Base-by-base conservation (phyloP, 2,113 vertebrate genomes). In the Macroglossus sobrinus region DNA sequence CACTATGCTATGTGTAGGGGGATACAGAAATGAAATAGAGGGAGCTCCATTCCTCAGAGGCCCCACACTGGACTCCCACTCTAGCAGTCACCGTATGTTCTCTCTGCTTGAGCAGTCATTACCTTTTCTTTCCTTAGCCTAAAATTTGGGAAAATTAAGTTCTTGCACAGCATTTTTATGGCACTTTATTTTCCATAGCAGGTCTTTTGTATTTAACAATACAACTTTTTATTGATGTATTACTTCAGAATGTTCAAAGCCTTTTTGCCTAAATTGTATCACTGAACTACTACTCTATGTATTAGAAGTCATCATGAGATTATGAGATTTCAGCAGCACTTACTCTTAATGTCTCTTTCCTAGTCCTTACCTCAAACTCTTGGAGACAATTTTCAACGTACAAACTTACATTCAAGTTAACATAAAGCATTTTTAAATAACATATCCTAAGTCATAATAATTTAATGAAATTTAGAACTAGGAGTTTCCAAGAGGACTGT, bases 351-450 rank as follows among this genome's bases (percentile, higher is more conserved):
- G 7, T 72, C 81, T 90, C 69, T 57, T 94, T 79, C 21, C 50
- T 55, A 68, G n/a, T 59, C 22, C n/a, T 87, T 64, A 69, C 7
- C 69, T 91, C 66, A 38, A 87, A 80, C 53, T 66, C 63, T 63
- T 84, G 14, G 64, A 84, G 45, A 71, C 4, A 72, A 94, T 40
- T 94, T 92, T 57, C 71, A 79, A 75, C 82, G 80, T 91, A 84
- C 50, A 88, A 92, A 24, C 84, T 91, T 68, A 95, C 14, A 95
- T 71, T n/a, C 68, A 91, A 76, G 38, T n/a, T 93, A 96, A 94
- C n/a, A 45, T 71, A 89, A 89, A 88, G 71, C 72, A 81, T 59
- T 89, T 84, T 93, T 71, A 7, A 86, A 81, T 66, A 85, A 89
- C 53, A 94, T 45, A 69, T 74, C 57, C 19, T 68, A 96, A 92